These are phyloP conservation scores for Otolemur crassicaudatus DNA, from an alignment of 2,797 vertebrate species.

Conservation along the genomic window DNA sequence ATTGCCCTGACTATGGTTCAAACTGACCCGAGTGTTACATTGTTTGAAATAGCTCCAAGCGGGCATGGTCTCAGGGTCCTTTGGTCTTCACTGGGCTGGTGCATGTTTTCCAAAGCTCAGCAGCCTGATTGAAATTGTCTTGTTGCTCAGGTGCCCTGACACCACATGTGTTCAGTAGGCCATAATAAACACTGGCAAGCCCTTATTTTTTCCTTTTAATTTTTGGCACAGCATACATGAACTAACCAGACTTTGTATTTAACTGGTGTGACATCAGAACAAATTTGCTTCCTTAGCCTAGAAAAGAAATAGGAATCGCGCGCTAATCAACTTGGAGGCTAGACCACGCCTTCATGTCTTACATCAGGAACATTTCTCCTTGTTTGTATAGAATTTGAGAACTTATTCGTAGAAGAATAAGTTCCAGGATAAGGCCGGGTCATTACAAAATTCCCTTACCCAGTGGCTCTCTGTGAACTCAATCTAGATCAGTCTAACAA, in stretches of 20 bases:
- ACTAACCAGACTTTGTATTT: conserved; percentile 52
- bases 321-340: neutral
- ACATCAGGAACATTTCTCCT: neutral
- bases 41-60: neutral
- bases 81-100: neutral
- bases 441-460: neutral
- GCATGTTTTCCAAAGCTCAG: conserved; percentile 57
- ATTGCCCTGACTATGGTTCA: neutral
- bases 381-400: neutral
- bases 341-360: conserved; percentile 4
- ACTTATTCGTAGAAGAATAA: neutral
- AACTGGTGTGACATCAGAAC: conserved; percentile 14
- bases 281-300: conserved; percentile 56
- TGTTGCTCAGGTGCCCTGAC: conserved; percentile 1
- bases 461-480: neutral
- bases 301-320: conserved; percentile 29
- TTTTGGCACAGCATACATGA: conserved; percentile 34
- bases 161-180: neutral
- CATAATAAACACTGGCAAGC: neutral
- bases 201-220: neutral
- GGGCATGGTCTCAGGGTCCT: neutral
- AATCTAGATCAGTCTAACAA: neutral
- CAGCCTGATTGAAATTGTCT: neutral
- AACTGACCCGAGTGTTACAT: neutral
- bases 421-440: neutral